Evolutionary conservation across 2,888 invertebrate species (phyloP), one percentile per base, ranked within the genome.

Genomic region (Nemotelus nigrinus): DNA sequence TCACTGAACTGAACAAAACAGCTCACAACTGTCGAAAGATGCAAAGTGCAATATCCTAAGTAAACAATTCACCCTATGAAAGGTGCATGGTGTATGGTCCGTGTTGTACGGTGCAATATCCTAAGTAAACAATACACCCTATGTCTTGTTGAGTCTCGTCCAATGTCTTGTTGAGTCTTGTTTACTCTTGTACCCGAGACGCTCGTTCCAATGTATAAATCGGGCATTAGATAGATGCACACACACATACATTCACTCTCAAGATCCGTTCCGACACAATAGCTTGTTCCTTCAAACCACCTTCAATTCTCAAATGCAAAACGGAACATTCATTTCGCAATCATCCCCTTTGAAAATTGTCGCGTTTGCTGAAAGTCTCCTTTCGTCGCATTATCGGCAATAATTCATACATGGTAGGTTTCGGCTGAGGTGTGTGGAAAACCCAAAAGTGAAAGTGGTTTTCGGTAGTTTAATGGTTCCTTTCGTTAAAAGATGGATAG

Each of bases 321-420:
- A 25, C 58, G 58, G 39, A 58, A 10, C 10, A 58, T 58, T n/a
- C 58, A n/a, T 10, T 5, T 25, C 55, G 41, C 70, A 70, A 70
- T 70, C 68, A 70, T 70, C 70, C 70, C 70, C 25, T 70, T 70
- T 70, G 25, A 70, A 70, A 55, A 55, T 70, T 70, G 70, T 70
- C 74, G 74, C 72, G 60, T 60, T 74, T 55, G 70, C 47, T 60
- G 63, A 44, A 74, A 74, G 50, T 74, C 65, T 55, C 63, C 58
- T 75, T 74, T 67, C 43, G 63, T 78, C 79, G 60, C 78, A 79
- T 78, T 79, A 79, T 79, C 79, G 78, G 79, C 79, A 79, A 79
- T 79, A 79, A 79, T 78, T 79, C 79, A 79, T 79, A 76, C 68
- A 67, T 79, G 72, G 68, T 39, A 70, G 63, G 63, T 60, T 60